A percentile compares a stretch with the other conserved stretches of the same genome.
phyloP scores from a whole-genome alignment of 1,140 invertebrate genomes.

The Formica exsecta region DNA sequence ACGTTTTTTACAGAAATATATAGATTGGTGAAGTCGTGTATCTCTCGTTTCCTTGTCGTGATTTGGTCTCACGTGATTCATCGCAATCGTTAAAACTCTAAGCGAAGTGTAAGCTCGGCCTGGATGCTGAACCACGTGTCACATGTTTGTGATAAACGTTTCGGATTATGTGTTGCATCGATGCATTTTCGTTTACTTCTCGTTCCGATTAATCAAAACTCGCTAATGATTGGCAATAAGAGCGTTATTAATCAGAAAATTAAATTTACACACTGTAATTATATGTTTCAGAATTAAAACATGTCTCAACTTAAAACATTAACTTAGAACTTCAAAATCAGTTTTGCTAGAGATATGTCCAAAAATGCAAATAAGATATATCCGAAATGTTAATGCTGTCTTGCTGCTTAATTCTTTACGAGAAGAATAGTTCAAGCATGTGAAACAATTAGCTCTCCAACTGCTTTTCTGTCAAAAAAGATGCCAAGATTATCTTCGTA shows the following conservation, averaged over 20 bases:
- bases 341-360: too few relatives aligned
- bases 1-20: constrained; percentile 78
- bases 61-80: constrained; percentile 73
- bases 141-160: constrained; percentile 46
- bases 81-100: constrained; percentile 60
- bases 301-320: too few relatives aligned
- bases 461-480: too few relatives aligned
- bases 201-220: constrained; percentile 11
- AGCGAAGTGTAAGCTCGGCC: constrained; percentile 42
- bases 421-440: too few relatives aligned
- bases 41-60: constrained; percentile 28
- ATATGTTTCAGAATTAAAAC: neutral
- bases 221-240: neutral
- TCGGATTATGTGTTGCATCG: constrained; percentile 16
- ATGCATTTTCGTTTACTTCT: constrained; percentile 8
- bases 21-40: constrained; percentile 69
- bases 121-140: constrained; percentile 4
- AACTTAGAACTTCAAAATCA: too few relatives aligned
- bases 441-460: too few relatives aligned
- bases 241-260: neutral
- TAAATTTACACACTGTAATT: constrained; percentile 10
- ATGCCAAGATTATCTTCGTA: too few relatives aligned
- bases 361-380: too few relatives aligned
- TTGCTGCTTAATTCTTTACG: too few relatives aligned
- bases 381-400: too few relatives aligned